Evolutionary conservation across 2,113 vertebrate genomes (phyloP).

Genomic region (Equus przewalskii): DNA sequence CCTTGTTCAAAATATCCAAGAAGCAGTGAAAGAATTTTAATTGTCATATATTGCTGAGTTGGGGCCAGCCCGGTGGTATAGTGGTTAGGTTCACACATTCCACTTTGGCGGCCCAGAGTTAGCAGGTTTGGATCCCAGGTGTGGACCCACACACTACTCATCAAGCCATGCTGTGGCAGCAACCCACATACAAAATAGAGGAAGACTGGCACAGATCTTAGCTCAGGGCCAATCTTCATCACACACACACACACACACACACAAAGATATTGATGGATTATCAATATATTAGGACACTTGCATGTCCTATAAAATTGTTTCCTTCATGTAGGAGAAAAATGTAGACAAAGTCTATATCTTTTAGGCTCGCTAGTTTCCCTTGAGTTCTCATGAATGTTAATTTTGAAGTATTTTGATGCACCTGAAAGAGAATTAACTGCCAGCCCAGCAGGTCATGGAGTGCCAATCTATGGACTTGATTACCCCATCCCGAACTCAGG

Average conservation of each 20-base stretch:
- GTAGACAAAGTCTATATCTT: background rate
- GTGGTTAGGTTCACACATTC: too few species aligned
- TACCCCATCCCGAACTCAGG: background rate
- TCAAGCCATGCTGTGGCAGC: too few species aligned
- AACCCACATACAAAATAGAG: too few species aligned
- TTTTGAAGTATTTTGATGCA: background rate
- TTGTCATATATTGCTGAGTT: background rate
- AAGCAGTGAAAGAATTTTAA: background rate
- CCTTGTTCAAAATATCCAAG: background rate
- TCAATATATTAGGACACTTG: background rate
- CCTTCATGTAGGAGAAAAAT: background rate
- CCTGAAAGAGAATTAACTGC: background rate
- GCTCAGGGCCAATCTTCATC: too few species aligned
- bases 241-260: too few species aligned
- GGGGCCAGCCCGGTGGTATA: too few species aligned
- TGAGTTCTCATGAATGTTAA: background rate
- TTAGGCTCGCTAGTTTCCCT: background rate
- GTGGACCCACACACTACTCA: too few species aligned
- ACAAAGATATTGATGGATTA: background rate
- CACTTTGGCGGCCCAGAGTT: too few species aligned
- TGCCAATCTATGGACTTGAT: background rate
- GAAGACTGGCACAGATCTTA: too few species aligned
- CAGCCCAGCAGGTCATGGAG: background rate
- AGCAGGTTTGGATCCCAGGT: too few species aligned
- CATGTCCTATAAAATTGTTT: background rate